Conservation (phyloP, 2,797 vertebrate species). For the Nyctibius grandis region DNA sequence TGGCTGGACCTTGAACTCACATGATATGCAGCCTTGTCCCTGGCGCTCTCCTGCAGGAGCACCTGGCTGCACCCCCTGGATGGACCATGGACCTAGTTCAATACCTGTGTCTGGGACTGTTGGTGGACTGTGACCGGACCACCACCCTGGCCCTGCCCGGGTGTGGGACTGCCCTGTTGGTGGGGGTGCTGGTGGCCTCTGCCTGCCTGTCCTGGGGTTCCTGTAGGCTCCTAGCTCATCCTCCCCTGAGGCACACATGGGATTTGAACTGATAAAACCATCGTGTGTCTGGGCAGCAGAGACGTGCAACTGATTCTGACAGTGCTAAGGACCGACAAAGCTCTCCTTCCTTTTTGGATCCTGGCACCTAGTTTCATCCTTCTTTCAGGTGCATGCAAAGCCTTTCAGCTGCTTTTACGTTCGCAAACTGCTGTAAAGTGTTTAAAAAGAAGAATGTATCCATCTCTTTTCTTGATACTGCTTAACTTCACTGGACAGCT, state of each 20-base stretch:
- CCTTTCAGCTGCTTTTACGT: neutral
- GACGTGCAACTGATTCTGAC: neutral
- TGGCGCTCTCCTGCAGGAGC: neutral
- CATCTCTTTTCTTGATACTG: neutral
- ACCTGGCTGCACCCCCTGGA: neutral
- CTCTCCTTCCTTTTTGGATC: neutral
- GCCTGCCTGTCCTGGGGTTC: neutral
- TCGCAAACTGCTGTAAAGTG: neutral
- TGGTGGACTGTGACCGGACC: neutral
- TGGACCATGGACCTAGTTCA: neutral
- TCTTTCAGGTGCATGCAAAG: neutral
- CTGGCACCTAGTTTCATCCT: neutral
- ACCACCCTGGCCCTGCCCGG: neutral
- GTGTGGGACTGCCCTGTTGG: neutral
- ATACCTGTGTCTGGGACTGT: fast-evolving
- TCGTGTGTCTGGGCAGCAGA: neutral
- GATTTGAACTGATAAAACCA: neutral
- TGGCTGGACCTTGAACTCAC: neutral
- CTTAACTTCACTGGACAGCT: neutral
- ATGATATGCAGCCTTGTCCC: neutral
- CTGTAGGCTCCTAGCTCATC: neutral
- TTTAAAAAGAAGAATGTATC: neutral
- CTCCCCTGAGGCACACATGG: fast-evolving
- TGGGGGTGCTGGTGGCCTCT: neutral
- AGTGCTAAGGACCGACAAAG: neutral